Percentiles rank a stretch among this genome's conserved stretches.
Conservation (phyloP, 2,888 invertebrate species). For the Drosophila merina region DNA sequence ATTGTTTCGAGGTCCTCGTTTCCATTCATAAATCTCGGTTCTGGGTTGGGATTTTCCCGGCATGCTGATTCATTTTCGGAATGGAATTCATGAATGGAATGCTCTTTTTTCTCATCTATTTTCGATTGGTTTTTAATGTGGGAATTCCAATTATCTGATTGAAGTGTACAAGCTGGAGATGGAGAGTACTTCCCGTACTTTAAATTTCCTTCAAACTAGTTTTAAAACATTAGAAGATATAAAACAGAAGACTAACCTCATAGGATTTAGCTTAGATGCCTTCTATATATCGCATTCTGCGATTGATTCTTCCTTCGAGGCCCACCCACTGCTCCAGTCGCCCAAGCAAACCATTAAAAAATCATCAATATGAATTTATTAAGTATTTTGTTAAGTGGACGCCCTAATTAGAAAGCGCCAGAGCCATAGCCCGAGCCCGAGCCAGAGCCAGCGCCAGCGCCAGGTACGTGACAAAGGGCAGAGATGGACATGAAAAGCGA, state of each 20-base stretch:
- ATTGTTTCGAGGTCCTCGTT: background rate
- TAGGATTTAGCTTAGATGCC: no score
- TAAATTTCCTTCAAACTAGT: background rate
- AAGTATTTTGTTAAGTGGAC: conserved; percentile 37
- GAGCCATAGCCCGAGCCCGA: background rate
- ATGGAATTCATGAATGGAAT: conserved; percentile 58
- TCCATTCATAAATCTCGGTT: conserved; percentile 63
- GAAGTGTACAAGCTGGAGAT: background rate
- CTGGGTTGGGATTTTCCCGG: conserved; percentile 56
- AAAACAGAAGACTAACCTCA: no score
- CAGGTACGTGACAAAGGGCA: conserved; percentile 27
- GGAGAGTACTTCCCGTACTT: background rate
- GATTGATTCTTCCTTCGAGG: no score
- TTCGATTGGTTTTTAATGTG: conserved; percentile 68
- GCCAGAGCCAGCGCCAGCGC: conserved; percentile 28
- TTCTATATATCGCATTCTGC: no score
- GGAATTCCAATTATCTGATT: conserved; percentile 42
- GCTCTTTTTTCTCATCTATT: conserved; percentile 24
- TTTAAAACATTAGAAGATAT: no score
- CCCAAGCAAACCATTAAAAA: conserved; percentile 24
- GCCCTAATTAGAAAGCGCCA: conserved; percentile 70
- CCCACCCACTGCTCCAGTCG: conserved; percentile 6
- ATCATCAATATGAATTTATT: conserved; percentile 31
- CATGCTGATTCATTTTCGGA: conserved; percentile 26
- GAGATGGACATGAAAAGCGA: conserved; percentile 11